A percentile compares a stretch with the other conserved stretches of the same genome.
phyloP scores from a whole-genome alignment of 2,797 vertebrate genomes.

The Vireo griseus region DNA sequence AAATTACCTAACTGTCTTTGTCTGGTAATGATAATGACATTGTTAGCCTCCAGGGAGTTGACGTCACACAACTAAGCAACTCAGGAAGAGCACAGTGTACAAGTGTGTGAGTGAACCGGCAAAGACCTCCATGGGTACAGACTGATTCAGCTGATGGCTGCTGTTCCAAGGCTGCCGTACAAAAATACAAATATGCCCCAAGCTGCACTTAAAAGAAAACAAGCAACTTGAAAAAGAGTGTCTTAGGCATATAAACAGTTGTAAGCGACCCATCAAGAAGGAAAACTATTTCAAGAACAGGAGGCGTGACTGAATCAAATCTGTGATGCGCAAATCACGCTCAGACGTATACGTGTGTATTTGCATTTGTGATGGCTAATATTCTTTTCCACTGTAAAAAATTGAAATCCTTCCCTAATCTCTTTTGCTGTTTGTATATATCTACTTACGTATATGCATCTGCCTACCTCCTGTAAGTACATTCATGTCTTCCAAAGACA shows the following conservation, averaged over 20 bases:
- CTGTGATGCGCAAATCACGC: background rate
- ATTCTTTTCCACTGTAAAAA: background rate
- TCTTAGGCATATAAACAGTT: background rate
- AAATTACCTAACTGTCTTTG: slow-evolving; percentile 59
- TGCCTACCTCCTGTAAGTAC: background rate
- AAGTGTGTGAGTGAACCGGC: background rate
- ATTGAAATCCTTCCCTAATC: background rate
- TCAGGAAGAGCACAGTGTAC: background rate
- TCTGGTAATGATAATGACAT: slow-evolving; percentile 60
- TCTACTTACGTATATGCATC: background rate
- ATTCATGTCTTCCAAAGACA: background rate
- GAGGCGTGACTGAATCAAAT: background rate
- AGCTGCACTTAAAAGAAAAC: background rate
- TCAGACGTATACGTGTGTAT: rapidly evolving
- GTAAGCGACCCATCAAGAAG: background rate
- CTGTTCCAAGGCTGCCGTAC: background rate
- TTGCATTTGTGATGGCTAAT: background rate
- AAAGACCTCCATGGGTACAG: background rate
- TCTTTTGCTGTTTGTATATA: background rate
- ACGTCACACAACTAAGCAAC: slow-evolving; percentile 25
- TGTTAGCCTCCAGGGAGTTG: slow-evolving; percentile 48
- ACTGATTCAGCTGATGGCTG: background rate
- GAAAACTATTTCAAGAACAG: background rate
- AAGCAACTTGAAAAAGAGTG: background rate
- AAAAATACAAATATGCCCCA: background rate